Percentiles rank a stretch among this genome's conserved stretches.
Conservation (phyloP, 2,888 invertebrate genomes). For the Leptarthrus brevirostris region DNA sequence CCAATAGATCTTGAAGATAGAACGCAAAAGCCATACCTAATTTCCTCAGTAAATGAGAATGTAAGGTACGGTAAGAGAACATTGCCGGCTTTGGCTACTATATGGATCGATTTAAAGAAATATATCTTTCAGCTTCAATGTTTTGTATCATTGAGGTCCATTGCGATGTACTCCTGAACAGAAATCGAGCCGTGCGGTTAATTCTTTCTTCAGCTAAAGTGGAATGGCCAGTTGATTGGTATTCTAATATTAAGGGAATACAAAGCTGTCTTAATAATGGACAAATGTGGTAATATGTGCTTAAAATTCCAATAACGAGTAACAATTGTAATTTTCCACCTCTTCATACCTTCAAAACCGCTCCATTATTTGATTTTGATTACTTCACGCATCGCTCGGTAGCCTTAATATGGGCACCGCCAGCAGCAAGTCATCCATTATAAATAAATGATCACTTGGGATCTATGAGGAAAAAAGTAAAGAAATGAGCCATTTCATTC, state of each 20-base stretch:
- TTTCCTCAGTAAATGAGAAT: neutral
- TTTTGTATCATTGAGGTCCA: neutral
- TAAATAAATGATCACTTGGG: constrained; percentile 53
- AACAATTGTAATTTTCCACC: constrained; percentile 54
- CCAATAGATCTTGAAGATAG: too few relatives aligned
- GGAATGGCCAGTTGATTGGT: constrained; percentile 54
- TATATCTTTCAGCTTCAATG: too few relatives aligned
- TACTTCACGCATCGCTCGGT: constrained; percentile 53
- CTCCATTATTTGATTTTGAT: constrained; percentile 54
- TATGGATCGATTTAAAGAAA: constrained; percentile 7
- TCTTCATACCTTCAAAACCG: constrained; percentile 49
- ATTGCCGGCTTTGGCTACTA: neutral
- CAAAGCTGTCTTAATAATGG: constrained; percentile 53
- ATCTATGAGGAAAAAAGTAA: constrained; percentile 45
- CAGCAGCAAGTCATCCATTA: constrained; percentile 55
- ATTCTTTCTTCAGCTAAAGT: constrained; percentile 38
- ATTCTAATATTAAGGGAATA: constrained; percentile 52
- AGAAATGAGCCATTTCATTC: constrained; percentile 50
- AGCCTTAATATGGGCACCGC: constrained; percentile 50
- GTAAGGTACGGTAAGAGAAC: neutral
- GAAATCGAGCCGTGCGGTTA: constrained; percentile 14
- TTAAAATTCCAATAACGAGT: constrained; percentile 54
- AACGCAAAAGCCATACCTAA: too few relatives aligned
- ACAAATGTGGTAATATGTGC: constrained; percentile 55
- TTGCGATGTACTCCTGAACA: neutral